Conservation (phyloP, 2,888 invertebrate species). For the Cremastinae sp. region DNA sequence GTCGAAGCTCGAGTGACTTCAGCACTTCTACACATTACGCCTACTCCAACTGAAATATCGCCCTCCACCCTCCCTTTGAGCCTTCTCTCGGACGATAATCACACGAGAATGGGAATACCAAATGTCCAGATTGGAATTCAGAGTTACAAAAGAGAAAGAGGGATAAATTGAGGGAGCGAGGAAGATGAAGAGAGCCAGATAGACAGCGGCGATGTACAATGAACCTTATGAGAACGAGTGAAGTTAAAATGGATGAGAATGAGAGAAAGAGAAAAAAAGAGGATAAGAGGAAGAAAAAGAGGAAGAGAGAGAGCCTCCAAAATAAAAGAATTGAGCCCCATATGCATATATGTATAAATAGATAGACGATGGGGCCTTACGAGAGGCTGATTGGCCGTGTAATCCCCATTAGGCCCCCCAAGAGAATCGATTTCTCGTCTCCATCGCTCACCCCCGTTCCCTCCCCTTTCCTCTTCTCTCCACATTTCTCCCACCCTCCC, state of each 20-base stretch:
- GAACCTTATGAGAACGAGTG: constrained; percentile 44
- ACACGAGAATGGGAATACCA: constrained; percentile 40
- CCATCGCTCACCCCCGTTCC: constrained; percentile 56
- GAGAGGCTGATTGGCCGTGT: constrained; percentile 79
- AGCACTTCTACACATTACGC: constrained; percentile 47
- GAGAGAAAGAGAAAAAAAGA: constrained; percentile 20
- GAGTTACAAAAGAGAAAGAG: constrained; percentile 49
- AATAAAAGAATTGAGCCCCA: constrained; percentile 24
- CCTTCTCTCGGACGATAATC: constrained; percentile 58
- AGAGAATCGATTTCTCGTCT: constrained; percentile 76
- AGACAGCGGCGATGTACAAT: constrained; percentile 54
- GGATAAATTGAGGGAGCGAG: constrained; percentile 25
- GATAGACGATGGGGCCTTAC: constrained; percentile 68
- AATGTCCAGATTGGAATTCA: constrained; percentile 49
- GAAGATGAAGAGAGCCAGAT: constrained; percentile 42
- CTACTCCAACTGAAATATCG: constrained; percentile 55
- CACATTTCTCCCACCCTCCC: constrained; percentile 8
- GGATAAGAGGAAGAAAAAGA: constrained; percentile 28
- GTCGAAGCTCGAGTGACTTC: constrained; percentile 44
- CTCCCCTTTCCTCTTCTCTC: not conserved
- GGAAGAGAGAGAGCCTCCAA: constrained; percentile 46
- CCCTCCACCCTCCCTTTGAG: constrained; percentile 61
- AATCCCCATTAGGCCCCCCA: constrained; percentile 79
- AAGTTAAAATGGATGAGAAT: constrained; percentile 32
- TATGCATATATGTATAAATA: constrained; percentile 56